Evolutionary conservation across 2,888 invertebrate species (phyloP).

Genomic region (Tachina lurida): DNA sequence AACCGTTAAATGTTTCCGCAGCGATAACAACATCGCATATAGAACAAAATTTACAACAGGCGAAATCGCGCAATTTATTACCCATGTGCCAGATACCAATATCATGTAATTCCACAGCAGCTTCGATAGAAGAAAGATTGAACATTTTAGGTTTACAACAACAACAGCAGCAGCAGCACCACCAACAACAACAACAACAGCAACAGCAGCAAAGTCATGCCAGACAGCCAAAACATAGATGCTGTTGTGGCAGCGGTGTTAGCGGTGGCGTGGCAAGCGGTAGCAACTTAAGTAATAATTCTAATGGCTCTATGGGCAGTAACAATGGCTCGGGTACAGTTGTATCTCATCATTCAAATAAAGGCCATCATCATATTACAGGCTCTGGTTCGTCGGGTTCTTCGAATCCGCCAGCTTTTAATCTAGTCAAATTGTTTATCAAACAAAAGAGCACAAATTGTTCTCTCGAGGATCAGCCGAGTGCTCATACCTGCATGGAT

Average conservation of each 20-base stretch:
- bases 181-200: constrained; percentile 70
- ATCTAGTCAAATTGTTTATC: constrained; percentile 93
- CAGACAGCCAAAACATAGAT: constrained; percentile 76
- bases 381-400: constrained; percentile 82
- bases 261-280: constrained; percentile 24
- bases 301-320: constrained; percentile 61
- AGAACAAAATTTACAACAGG: constrained; percentile 64
- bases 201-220: constrained; percentile 62
- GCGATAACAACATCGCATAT: constrained; percentile 89
- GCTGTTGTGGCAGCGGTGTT: constrained; percentile 73
- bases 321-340: constrained; percentile 58
- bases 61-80: constrained; percentile 79
- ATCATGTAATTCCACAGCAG: constrained; percentile 76
- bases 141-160: constrained; percentile 69
- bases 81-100: constrained; percentile 83
- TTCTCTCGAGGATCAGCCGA: constrained; percentile 84
- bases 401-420: constrained; percentile 88
- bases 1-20: constrained; percentile 83
- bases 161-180: constrained; percentile 73
- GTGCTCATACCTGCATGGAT: constrained; percentile 86
- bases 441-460: constrained; percentile 90
- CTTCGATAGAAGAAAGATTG: constrained; percentile 77
- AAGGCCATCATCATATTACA: constrained; percentile 74
- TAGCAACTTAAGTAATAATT: constrained; percentile 56
- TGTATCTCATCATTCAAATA: constrained; percentile 66